Evolutionary conservation across 2,113 vertebrate genomes (phyloP), one percentile per base, ranked within the genome.

Genomic region (Chitala chitala): DNA sequence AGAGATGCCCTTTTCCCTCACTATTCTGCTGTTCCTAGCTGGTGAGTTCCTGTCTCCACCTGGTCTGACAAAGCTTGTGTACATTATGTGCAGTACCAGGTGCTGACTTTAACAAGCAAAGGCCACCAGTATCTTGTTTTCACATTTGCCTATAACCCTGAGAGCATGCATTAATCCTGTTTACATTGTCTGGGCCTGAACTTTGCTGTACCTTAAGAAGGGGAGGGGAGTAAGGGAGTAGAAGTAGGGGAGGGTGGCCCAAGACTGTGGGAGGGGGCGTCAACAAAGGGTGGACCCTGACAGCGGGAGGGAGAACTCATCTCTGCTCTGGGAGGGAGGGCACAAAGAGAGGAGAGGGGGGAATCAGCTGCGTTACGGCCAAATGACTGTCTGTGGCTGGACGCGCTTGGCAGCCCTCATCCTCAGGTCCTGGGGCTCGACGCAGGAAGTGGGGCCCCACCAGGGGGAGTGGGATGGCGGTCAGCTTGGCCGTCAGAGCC

Each of bases 361-460:
- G 70, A 78, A 1, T n/a, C 58, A 85, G 73, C n/a, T n/a, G n/a
- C n/a, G n/a, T n/a, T n/a, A 1, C 75, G 85, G 87, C 90, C 93
- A 93, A 92, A 93, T 89, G 92, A 91, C 93, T 88, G 86, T 73
- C 3, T n/a, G n/a, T n/a, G n/a, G n/a, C n/a, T n/a, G n/a, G n/a
- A n/a, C 20, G 84, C 81, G 31, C 69, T 17, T 22, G 80, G 86
- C 77, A 61, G 77, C 1, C 0, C 74, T 78, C 61, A 40, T 78
- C 77, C 61, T 51, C 31, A 9, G 84, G 75, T 84, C 82, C 69
- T 76, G 78, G 46, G 82, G 84, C 82, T 83, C 69, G 75, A 80
- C 82, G 74, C 71, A 64, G 78, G 78, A 77, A 44, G 63, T 56
- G 69, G 71, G 33, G 17, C 5, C 66, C 78, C 73, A 79, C 63